Evolutionary conservation across 2,113 vertebrate genomes (phyloP).

Genomic region (Emydura subglobosa): DNA sequence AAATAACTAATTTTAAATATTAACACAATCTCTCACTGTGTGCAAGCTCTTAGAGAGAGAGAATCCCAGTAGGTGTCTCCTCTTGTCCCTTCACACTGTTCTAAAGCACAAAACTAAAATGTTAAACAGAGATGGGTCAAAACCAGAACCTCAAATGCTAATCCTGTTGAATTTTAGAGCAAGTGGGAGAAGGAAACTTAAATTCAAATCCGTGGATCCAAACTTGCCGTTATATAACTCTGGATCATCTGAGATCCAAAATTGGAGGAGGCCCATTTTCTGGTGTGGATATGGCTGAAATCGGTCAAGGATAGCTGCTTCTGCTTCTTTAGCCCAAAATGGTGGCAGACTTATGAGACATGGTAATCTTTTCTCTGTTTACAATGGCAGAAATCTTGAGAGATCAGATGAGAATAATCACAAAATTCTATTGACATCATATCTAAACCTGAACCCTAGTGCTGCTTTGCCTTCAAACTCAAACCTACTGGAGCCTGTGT

Average conservation of each 20-base stretch:
- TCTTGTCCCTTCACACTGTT: background rate
- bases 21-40: background rate
- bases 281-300: background rate
- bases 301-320: background rate
- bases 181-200: background rate
- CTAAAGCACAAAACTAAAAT: background rate
- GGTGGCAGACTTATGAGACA: background rate
- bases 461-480: background rate
- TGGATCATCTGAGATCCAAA: background rate
- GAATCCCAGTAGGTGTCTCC: background rate
- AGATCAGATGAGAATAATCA: background rate
- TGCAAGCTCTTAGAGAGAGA: background rate
- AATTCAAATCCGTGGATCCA: background rate
- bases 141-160: background rate
- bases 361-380: background rate
- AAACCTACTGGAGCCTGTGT: background rate
- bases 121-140: background rate
- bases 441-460: background rate
- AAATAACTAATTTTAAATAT: background rate
- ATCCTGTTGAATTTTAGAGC: fast-evolving
- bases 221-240: background rate
- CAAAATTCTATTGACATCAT: background rate
- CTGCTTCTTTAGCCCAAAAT: background rate
- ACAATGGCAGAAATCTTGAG: background rate
- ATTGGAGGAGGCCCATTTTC: background rate